phyloP scores from a whole-genome alignment of 2,888 invertebrate genomes.

The Tribolium freemani region DNA sequence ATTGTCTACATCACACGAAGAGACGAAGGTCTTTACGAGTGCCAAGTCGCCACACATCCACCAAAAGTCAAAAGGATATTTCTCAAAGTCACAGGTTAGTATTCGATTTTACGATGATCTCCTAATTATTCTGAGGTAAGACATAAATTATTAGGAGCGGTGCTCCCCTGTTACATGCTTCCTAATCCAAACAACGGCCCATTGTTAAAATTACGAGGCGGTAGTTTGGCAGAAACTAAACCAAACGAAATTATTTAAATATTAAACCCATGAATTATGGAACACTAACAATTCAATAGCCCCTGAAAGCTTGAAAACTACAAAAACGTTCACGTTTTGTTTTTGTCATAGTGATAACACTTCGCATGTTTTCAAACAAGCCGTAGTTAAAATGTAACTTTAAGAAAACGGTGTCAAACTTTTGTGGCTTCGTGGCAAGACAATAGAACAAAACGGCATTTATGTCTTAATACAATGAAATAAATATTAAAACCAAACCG shows the following conservation, averaged over 20 bases:
- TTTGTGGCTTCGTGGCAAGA: constrained; percentile 39
- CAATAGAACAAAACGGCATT: constrained; percentile 45
- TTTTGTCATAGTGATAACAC: constrained; percentile 20
- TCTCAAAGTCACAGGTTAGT: constrained; percentile 70
- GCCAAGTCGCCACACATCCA: constrained; percentile 77
- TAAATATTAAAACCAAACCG: constrained; percentile 43
- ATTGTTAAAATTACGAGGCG: not conserved
- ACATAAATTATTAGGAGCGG: not conserved
- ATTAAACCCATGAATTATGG: constrained; percentile 19
- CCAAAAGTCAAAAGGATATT: constrained; percentile 73
- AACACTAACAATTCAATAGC: not conserved
- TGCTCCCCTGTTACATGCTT: not conserved
- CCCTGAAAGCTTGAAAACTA: not conserved
- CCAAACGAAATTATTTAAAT: constrained; percentile 18
- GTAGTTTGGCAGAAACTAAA: constrained; percentile 12
- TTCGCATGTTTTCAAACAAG: constrained; percentile 27
- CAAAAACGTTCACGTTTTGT: constrained; percentile 14
- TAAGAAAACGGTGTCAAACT: constrained; percentile 40
- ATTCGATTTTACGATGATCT: not conserved
- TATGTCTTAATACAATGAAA: constrained; percentile 47
- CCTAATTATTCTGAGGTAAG: not conserved
- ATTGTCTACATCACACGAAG: constrained; percentile 73
- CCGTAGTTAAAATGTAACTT: constrained; percentile 34
- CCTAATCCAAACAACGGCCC: not conserved
- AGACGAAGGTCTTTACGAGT: constrained; percentile 76